Evolutionary conservation across 1,140 invertebrate species (phyloP).

Genomic region (Coelopa frigida): DNA sequence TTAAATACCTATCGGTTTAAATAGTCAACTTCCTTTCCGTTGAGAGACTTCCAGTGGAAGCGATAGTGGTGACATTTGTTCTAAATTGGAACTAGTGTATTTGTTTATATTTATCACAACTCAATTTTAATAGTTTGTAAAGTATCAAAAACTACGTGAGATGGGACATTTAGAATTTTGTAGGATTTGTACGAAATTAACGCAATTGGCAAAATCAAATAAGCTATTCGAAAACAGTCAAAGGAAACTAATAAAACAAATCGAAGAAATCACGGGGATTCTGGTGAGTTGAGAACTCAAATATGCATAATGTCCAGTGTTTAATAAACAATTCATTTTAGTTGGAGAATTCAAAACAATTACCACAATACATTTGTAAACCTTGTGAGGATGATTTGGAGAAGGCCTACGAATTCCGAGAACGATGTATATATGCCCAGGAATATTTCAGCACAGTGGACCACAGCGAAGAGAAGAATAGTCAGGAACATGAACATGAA

Average conservation of each 20-base stretch:
- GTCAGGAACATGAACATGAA: no score
- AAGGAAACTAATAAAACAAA: neutral
- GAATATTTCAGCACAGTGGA: neutral
- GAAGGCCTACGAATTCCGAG: conserved; percentile 9
- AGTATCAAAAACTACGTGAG: no score
- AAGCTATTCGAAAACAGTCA: conserved; percentile 1
- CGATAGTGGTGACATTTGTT: no score
- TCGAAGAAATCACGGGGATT: conserved; percentile 5
- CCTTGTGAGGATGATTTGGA: conserved; percentile 5
- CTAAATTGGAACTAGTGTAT: no score
- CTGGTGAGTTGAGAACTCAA: neutral
- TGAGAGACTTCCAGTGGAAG: no score
- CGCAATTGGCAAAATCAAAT: no score
- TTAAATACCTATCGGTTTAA: no score
- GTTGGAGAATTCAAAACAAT: conserved; percentile 2
- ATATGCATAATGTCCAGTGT: neutral
- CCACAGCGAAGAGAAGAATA: neutral
- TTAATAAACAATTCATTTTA: neutral
- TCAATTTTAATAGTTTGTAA: no score
- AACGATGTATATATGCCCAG: conserved; percentile 4
- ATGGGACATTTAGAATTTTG: no score
- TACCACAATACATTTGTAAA: conserved; percentile 7
- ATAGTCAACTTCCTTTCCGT: no score
- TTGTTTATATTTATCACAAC: no score
- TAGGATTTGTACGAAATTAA: no score